phyloP scores from a whole-genome alignment of 2,113 vertebrate species.

The Morphnarchus princeps region DNA sequence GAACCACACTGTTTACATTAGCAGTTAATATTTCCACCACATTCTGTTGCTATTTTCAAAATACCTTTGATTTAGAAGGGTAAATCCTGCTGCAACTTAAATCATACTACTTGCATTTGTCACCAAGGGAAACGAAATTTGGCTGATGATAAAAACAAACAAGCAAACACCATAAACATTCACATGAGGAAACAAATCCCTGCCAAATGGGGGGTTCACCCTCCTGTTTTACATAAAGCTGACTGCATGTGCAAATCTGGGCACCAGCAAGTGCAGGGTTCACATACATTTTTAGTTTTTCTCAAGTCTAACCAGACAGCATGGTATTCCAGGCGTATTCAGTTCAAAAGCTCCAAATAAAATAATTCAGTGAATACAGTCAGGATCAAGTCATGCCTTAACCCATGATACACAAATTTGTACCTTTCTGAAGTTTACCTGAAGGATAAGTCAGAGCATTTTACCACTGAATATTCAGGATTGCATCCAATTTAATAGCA shows the following conservation, averaged over 20 bases:
- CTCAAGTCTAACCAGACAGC: neutral
- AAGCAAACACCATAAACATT: neutral
- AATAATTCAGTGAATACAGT: neutral
- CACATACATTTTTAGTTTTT: neutral
- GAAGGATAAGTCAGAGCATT: neutral
- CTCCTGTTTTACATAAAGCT: neutral
- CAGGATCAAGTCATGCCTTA: neutral
- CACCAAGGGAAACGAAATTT: neutral
- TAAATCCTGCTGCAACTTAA: neutral
- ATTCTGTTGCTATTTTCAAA: neutral
- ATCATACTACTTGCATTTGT: neutral
- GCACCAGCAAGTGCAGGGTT: neutral
- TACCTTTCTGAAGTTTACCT: neutral
- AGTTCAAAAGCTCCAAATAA: neutral
- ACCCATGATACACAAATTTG: neutral
- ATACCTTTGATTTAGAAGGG: neutral
- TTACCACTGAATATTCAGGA: neutral
- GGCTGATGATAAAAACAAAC: neutral
- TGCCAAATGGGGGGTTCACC: neutral
- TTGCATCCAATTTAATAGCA: constrained; percentile 15
- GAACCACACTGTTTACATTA: neutral
- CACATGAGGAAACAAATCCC: neutral
- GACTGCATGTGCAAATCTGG: neutral
- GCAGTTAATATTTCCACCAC: neutral
- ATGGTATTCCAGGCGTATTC: neutral